Conservation (phyloP, 2,888 invertebrate species). For the Drosophila meridionalis region DNA sequence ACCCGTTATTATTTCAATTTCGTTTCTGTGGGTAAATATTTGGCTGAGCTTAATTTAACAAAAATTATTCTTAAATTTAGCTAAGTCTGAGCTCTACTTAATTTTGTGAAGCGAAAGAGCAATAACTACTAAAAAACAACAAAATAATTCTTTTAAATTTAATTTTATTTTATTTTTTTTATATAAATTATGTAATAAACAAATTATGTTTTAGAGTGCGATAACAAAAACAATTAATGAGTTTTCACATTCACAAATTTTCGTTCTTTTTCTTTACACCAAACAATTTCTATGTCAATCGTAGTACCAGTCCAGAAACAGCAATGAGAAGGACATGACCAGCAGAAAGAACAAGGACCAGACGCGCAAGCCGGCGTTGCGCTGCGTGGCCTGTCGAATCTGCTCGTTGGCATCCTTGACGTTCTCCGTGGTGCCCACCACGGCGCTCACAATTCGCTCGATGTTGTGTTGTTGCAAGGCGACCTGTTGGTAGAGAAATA, state of each 20-base stretch:
- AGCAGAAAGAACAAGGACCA: slow-evolving; percentile 97
- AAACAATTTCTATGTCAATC: slow-evolving; percentile 86
- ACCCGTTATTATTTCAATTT: not conserved
- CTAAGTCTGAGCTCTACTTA: slow-evolving; percentile 38
- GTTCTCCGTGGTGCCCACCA: slow-evolving; percentile 97
- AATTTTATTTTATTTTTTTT: slow-evolving; percentile 35
- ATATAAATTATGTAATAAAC: slow-evolving; percentile 55
- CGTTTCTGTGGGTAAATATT: slow-evolving; percentile 10
- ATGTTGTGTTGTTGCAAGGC: slow-evolving; percentile 97
- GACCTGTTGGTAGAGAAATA: slow-evolving; percentile 86
- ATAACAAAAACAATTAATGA: slow-evolving; percentile 49
- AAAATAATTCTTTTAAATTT: slow-evolving; percentile 13
- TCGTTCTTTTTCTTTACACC: slow-evolving; percentile 15
- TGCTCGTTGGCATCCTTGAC: slow-evolving; percentile 98
- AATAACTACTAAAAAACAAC: not conserved
- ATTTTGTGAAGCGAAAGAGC: not conserved
- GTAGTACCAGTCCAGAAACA: slow-evolving; percentile 99
- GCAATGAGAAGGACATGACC: slow-evolving; percentile 97
- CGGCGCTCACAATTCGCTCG: slow-evolving; percentile 94
- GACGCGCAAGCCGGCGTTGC: slow-evolving; percentile 97
- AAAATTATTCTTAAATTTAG: slow-evolving; percentile 6
- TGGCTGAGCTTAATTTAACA: slow-evolving; percentile 10
- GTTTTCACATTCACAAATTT: slow-evolving; percentile 23
- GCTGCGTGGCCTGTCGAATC: slow-evolving; percentile 97
- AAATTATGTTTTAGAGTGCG: slow-evolving; percentile 55